Base-by-base conservation (phyloP, 2,113 vertebrate species). In the Cariama cristata region DNA sequence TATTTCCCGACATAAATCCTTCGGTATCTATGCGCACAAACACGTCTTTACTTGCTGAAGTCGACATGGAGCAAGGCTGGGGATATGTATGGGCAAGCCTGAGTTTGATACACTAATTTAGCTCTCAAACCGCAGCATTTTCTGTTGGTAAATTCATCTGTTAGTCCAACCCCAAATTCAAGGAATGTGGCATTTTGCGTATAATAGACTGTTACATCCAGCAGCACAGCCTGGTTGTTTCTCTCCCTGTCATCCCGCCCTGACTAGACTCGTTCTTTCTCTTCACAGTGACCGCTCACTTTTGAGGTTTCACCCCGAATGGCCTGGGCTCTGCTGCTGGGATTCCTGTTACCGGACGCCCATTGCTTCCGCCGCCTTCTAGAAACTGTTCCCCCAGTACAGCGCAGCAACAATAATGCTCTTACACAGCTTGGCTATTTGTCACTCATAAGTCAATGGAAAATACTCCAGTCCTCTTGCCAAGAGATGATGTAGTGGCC, bases 401-500 rank as follows among this genome's bases (percentile, higher is more conserved):
- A 67, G n/a, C 15, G 71, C 15, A 22, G 52, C 52, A 93, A 56
- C 76, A 96, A 60, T 92, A 59, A 86, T 35, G 38, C 45, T 88
- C 28, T 86, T 77, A 18, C 32, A 30, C 0, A 0, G 5, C 71
- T 88, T 2, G 0, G n/a, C 10, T 21, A 32, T 91, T 86, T 82
- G 47, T 81, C 38, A 59, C 23, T 73, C 13, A 0, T 28, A 62
- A 94, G 32, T 75, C 88, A 88, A 11, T n/a, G 20, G 66, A 85
- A 95, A 96, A 93, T 30, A 52, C 26, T 68, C 1, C 2, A 14
- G 44, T 75, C 13, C 11, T 26, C 49, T 79, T 76, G 80, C 86
- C 58, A 85, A 91, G 35, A 83, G 50, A 83, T 91, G 17, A 82
- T 30, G 38, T 55, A 33, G 50, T 56, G 84, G 21, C 79, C 59